These are phyloP conservation scores for Empis stercorea DNA, from an alignment of 2,888 invertebrate genomes.

Conservation along the genomic window DNA sequence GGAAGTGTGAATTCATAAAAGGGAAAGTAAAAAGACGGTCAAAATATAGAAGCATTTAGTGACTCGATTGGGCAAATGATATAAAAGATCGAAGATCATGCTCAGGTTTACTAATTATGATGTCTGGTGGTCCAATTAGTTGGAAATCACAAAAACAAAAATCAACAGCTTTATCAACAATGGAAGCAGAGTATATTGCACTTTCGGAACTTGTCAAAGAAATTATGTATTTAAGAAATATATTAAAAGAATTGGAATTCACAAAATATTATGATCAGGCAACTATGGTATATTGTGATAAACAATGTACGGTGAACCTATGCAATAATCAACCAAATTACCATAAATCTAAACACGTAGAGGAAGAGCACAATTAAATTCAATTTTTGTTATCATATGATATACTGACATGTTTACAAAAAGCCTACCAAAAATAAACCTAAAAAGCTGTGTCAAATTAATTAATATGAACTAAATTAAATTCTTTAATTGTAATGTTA, in stretches of 20 bases:
- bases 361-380: too few species aligned
- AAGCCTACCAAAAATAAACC: too few species aligned
- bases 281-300: background rate
- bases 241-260: slow-evolving; percentile 3
- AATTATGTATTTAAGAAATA: slow-evolving; percentile 4
- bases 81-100: slow-evolving; percentile 5
- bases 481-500: too few species aligned
- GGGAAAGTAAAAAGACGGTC: too few species aligned
- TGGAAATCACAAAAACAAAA: slow-evolving; percentile 5
- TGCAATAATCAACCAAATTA: background rate
- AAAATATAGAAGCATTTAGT: too few species aligned
- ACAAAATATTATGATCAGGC: background rate
- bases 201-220: slow-evolving; percentile 6
- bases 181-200: slow-evolving; percentile 8
- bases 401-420: too few species aligned
- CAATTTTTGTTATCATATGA: too few species aligned
- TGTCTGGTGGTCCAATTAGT: slow-evolving; percentile 4
- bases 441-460: too few species aligned
- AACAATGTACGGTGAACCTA: background rate
- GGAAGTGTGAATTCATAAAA: too few species aligned
- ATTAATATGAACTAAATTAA: too few species aligned
- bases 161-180: slow-evolving; percentile 5
- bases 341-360: slow-evolving; percentile 1
- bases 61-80: slow-evolving; percentile 7
- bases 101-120: slow-evolving; percentile 4